Evolutionary conservation across 2,113 vertebrate genomes (phyloP), one percentile per base, ranked within the genome.

Genomic region (Arizona elegans): DNA sequence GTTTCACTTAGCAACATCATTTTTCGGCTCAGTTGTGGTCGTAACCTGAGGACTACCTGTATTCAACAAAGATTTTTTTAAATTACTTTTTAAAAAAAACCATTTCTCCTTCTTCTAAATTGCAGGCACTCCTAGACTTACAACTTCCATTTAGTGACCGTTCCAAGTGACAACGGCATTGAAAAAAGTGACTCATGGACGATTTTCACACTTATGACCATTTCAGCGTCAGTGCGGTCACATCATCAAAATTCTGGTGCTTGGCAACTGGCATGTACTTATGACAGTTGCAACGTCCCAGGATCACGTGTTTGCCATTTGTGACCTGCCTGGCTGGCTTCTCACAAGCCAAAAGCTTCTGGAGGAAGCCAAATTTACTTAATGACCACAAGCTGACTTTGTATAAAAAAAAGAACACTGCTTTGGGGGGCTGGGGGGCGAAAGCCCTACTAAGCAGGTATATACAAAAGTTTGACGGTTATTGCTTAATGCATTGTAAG

Each of bases 281-380:
- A n/a, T 5, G 3, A 65, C 62, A 10, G 62, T n/a, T 65, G 62
- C 62, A n/a, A 11, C 0, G 0, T 13, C 62, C 26, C 0, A 0
- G 59, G 26, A 1, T 29, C 10, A 5, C 2, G 21, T 2, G 56
- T 23, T 23, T 1, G 0, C 11, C 26, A 29, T n/a, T 29, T 65
- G 62, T 29, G 11, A 65, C 26, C 26, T 65, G 29, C 62, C 62
- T 9, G 29, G 4, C 11, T 13, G 62, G 11, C 26, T 12, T 13
- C 26, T 65, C 21, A 8, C 56, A 24, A 59, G 21, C 21, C 21
- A 24, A 59, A 59, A 59, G 8, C 23, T 59, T 8, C 56, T 24
- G 56, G 56, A 59, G 23, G 8, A 24, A 24, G 58, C 58, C 58
- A 24, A 23, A 24, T 59, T 59, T n/a, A 70, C 62, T 70, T n/a